Evolutionary conservation across 2,113 vertebrate species (phyloP).

Genomic region (Lethenteron camtschaticum): DNA sequence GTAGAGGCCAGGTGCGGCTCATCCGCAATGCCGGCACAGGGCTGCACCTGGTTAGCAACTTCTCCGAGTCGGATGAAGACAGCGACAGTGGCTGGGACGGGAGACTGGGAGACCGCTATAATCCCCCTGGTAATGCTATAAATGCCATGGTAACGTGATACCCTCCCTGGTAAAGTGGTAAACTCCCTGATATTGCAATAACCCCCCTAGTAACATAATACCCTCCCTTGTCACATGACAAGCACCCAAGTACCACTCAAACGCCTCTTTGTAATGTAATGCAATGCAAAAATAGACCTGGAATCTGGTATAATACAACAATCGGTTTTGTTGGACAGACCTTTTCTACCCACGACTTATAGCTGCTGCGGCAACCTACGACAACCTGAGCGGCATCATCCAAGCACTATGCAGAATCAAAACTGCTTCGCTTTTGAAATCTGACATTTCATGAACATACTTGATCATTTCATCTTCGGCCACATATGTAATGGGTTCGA

Average conservation of each 20-base stretch:
- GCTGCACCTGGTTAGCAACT: too few species aligned
- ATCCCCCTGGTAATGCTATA: slow-evolving; percentile 45
- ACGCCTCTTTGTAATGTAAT: not conserved
- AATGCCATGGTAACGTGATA: not conserved
- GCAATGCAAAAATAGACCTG: not conserved
- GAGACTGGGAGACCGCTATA: slow-evolving; percentile 50
- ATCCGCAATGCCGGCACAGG: too few species aligned
- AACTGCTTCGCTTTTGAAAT: too few species aligned
- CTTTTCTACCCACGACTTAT: too few species aligned
- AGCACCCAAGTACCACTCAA: not conserved
- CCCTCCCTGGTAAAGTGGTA: not conserved
- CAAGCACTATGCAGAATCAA: too few species aligned
- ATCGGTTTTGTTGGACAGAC: too few species aligned
- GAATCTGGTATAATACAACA: not conserved
- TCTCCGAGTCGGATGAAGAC: slow-evolving; percentile 1
- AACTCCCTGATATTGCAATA: not conserved
- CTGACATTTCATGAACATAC: too few species aligned
- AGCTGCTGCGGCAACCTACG: too few species aligned
- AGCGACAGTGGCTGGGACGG: slow-evolving; percentile 67
- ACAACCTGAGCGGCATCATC: too few species aligned
- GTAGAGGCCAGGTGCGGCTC: too few species aligned
- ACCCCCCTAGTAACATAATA: not conserved
- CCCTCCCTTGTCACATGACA: not conserved
- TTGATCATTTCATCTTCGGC: too few species aligned
- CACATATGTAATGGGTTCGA: too few species aligned